These are phyloP conservation scores for Parnassius mnemosyne DNA, from an alignment of 2,888 invertebrate genomes.

Conservation along the genomic window DNA sequence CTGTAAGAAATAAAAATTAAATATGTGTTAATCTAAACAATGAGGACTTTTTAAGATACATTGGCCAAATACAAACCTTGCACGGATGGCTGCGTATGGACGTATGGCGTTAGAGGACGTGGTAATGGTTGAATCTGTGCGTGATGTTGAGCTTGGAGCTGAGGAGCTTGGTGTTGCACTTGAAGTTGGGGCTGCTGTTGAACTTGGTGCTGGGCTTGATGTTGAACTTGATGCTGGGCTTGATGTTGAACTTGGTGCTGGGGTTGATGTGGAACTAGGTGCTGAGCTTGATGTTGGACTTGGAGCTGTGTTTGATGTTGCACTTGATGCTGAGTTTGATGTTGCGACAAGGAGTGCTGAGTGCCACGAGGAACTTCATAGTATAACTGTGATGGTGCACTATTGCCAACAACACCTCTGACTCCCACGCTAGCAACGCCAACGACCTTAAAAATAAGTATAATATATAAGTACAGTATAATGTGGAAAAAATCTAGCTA, in stretches of 20 bases:
- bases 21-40: neutral
- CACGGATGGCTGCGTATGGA: conserved; percentile 27
- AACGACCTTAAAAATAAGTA: conserved; percentile 48
- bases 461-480: too few relatives aligned
- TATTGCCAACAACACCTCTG: conserved; percentile 66
- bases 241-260: conserved; percentile 26
- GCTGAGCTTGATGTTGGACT: conserved; percentile 23
- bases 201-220: conserved; percentile 24
- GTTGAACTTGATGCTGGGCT: conserved; percentile 12
- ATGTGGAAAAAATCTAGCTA: too few relatives aligned
- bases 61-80: conserved; percentile 28
- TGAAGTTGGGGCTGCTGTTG: conserved; percentile 18
- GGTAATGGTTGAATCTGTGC: conserved; percentile 26
- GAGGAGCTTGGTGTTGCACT: conserved; percentile 14
- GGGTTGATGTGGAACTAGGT: conserved; percentile 21
- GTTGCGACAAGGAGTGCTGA: conserved; percentile 29
- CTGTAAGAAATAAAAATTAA: conserved; percentile 34
- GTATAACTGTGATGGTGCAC: conserved; percentile 70
- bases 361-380: conserved; percentile 64
- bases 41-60: neutral
- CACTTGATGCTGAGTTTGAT: conserved; percentile 25
- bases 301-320: conserved; percentile 48
- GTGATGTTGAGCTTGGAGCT: conserved; percentile 35
- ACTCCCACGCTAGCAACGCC: conserved; percentile 64
- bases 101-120: conserved; percentile 31